A percentile compares a stretch with the other conserved stretches of the same genome.
phyloP scores from a whole-genome alignment of 2,888 invertebrate genomes.

The Portevinia maculata region DNA sequence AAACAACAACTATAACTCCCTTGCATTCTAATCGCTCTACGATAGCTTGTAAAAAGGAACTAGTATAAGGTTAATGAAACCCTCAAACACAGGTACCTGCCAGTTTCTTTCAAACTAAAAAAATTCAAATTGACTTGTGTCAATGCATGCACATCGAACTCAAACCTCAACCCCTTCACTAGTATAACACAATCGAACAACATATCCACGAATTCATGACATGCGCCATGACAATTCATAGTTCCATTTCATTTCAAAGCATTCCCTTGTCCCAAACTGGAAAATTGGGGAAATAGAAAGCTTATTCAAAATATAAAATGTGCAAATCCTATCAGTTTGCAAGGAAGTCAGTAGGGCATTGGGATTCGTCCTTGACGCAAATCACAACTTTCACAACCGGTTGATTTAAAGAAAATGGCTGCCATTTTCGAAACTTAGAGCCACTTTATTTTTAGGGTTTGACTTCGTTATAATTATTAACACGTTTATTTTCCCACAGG shows the following conservation, averaged over 20 bases:
- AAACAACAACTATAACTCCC: no score
- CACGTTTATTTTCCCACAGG: neutral
- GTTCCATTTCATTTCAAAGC: constrained; percentile 7
- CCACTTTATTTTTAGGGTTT: constrained; percentile 35
- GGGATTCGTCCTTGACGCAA: constrained; percentile 41
- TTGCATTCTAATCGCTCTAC: no score
- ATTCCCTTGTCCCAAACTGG: constrained; percentile 62
- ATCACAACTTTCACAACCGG: neutral
- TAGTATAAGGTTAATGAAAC: no score
- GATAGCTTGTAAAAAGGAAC: no score
- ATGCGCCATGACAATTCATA: constrained; percentile 41
- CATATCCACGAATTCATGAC: constrained; percentile 13
- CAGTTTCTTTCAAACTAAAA: no score
- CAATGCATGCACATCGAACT: no score
- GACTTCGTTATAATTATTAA: constrained; percentile 38
- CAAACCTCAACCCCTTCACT: neutral
- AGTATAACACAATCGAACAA: neutral
- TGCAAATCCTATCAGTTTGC: constrained; percentile 5
- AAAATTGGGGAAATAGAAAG: constrained; percentile 47
- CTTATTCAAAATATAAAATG: constrained; percentile 10
- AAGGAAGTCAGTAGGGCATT: constrained; percentile 71
- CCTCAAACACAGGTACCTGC: no score
- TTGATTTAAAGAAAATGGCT: constrained; percentile 6
- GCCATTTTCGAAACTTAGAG: neutral
- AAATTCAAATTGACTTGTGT: no score